These are phyloP conservation scores for Amaurobius ferox DNA, from an alignment of 2,888 invertebrate genomes.

Conservation along the genomic window DNA sequence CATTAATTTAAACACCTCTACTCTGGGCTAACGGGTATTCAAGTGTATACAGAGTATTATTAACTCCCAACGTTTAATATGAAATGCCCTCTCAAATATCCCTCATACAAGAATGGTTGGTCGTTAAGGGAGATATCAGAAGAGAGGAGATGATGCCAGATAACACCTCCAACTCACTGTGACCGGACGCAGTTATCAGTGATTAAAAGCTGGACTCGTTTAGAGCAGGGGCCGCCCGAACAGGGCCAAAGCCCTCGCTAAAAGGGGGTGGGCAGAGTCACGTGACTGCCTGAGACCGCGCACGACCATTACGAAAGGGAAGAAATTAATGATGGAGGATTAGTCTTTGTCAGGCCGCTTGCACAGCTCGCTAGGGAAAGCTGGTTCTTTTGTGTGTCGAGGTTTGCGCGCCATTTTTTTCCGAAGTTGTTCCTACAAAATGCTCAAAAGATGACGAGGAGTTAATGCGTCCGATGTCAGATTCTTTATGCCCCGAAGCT, in stretches of 20 bases:
- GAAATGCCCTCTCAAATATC: slow-evolving; percentile 1
- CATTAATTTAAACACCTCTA: too few species aligned
- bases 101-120: slow-evolving; percentile 1
- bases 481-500: background rate
- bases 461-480: slow-evolving; percentile 10
- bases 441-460: slow-evolving; percentile 8
- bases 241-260: slow-evolving; percentile 21
- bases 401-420: slow-evolving; percentile 10
- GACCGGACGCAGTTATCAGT: slow-evolving; percentile 33
- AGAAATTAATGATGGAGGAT: slow-evolving; percentile 66
- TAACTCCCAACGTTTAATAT: slow-evolving; percentile 11
- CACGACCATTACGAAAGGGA: slow-evolving; percentile 32
- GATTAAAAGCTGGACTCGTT: slow-evolving; percentile 42
- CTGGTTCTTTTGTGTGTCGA: slow-evolving; percentile 21
- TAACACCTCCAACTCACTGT: background rate
- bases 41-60: too few species aligned
- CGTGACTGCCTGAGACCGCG: slow-evolving; percentile 40
- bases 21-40: too few species aligned
- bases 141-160: background rate
- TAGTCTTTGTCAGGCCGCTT: slow-evolving; percentile 42
- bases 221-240: slow-evolving; percentile 1
- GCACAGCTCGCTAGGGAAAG: slow-evolving; percentile 20
- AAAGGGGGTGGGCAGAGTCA: slow-evolving; percentile 25
- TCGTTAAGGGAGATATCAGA: background rate
- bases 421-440: background rate